Conservation (phyloP, 2,888 invertebrate genomes). For the Thecophora atra region DNA sequence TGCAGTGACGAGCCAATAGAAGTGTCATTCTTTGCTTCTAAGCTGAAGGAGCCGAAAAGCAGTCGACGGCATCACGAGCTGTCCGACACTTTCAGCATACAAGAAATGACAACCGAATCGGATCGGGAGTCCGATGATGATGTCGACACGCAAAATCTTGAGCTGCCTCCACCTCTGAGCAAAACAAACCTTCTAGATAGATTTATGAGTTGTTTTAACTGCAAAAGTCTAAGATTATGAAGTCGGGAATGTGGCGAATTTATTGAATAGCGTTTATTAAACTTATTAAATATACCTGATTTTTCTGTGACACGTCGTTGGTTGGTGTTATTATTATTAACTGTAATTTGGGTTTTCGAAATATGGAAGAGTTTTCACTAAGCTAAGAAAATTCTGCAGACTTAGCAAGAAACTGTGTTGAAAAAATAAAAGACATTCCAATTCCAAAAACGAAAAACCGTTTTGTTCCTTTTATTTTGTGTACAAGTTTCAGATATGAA, state of each 20-base stretch:
- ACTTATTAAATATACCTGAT: no score
- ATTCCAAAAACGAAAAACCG: no score
- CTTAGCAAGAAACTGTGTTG: no score
- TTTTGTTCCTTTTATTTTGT: no score
- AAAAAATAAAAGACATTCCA: no score
- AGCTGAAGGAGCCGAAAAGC: conserved; percentile 54
- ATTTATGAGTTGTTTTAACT: conserved; percentile 55
- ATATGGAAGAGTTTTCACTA: no score
- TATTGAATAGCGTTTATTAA: no score
- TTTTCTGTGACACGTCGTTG: no score
- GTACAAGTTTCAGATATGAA: no score
- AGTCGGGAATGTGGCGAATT: not conserved
- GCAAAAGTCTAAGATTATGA: conserved; percentile 54
- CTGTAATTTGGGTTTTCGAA: no score
- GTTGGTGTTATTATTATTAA: no score
- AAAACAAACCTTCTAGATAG: conserved; percentile 58
- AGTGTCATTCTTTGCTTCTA: conserved; percentile 63
- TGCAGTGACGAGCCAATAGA: conserved; percentile 63
- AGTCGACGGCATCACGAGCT: conserved; percentile 59
- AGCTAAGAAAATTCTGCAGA: no score
- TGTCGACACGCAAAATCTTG: conserved; percentile 63
- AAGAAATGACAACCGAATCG: conserved; percentile 66
- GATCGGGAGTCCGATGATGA: conserved; percentile 64
- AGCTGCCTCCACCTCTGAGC: conserved; percentile 60
- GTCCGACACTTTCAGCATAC: conserved; percentile 66